Base-by-base conservation (phyloP, 1,140 invertebrate genomes). In the Calephelis nemesis region DNA sequence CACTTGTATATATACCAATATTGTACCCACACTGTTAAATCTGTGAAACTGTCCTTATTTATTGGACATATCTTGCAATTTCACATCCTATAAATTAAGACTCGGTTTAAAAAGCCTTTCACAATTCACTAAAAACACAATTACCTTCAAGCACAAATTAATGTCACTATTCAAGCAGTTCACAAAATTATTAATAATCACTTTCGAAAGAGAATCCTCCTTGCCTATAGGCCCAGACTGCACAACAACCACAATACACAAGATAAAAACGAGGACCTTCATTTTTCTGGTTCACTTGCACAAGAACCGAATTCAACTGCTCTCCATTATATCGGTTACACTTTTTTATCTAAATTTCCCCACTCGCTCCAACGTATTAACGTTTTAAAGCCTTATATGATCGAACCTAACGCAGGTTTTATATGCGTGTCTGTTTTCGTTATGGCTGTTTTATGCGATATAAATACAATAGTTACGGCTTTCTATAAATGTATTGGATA, bases 341-440 rank as follows among this genome's bases (percentile, higher is more conserved):
- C 78, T 87, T 85, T 91, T 89, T 91, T 87, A 88, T 87, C 80
- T 81, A 77, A 83, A 84, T 72, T 74, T 81, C 88, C 88, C 88
- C 87, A 88, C 87, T 88, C 76, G 72, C 80, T 78, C 82, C 71
- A 66, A 64, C 68, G 74, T 77, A 88, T 90, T 88, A 83, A 84
- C 85, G 88, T 88, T 84, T 87, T 88, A 82, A 83, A 11, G 49
- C 70, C 70, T 70, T 49, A 71, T 70, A 10, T 30, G 52, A 30
- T 10, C 52, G 15, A 13, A 19, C 52, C 15, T 19, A 19, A 54
- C 8, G 50, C 10, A 30, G 15, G 19, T 30, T 54, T 54, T 54
- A 54, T 54, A 19, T 54, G 15, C 52, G 52, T 54, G 11, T 54
- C 19, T 7, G 19, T 54, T 54, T 54, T 19, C 52, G 13, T 73